Conservation (phyloP, 2,797 vertebrate genomes). For the Takifugu rubripes region DNA sequence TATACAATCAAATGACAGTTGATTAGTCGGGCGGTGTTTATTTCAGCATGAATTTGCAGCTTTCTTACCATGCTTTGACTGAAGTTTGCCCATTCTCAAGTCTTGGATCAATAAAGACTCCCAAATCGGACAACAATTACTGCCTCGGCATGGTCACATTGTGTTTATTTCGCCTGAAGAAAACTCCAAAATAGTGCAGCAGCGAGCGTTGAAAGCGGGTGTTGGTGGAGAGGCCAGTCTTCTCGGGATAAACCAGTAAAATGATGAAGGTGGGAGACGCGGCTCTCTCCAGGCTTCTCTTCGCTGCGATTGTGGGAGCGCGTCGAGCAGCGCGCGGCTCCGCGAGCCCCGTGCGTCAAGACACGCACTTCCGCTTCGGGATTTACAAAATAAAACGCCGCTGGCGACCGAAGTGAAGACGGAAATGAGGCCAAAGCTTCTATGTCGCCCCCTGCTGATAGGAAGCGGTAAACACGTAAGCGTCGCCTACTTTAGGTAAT, state of each 20-base stretch:
- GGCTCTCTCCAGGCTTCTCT: constrained; percentile 11
- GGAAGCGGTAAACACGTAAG: too few species aligned
- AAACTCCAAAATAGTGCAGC: constrained; percentile 61
- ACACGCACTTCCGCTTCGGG: neutral
- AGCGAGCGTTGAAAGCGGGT: constrained; percentile 1
- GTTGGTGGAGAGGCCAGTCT: too few species aligned
- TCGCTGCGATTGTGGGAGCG: constrained; percentile 35
- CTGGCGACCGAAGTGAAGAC: too few species aligned
- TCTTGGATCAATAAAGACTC: constrained; percentile 50
- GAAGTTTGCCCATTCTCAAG: constrained; percentile 79
- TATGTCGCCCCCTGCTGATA: too few species aligned
- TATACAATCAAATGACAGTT: neutral
- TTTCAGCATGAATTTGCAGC: neutral
- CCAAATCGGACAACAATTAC: constrained; percentile 54
- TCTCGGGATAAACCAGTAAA: too few species aligned
- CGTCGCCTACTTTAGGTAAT: too few species aligned
- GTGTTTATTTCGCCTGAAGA: constrained; percentile 50
- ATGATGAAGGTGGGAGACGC: too few species aligned
- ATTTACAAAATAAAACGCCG: neutral
- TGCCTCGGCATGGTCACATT: constrained; percentile 67
- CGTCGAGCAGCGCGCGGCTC: neutral
- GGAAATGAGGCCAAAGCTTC: too few species aligned
- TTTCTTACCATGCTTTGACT: constrained; percentile 82
- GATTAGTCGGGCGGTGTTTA: neutral
- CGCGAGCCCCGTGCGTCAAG: neutral